Evolutionary conservation across 2,113 vertebrate genomes (phyloP).

Genomic region (Rutilus rutilus): DNA sequence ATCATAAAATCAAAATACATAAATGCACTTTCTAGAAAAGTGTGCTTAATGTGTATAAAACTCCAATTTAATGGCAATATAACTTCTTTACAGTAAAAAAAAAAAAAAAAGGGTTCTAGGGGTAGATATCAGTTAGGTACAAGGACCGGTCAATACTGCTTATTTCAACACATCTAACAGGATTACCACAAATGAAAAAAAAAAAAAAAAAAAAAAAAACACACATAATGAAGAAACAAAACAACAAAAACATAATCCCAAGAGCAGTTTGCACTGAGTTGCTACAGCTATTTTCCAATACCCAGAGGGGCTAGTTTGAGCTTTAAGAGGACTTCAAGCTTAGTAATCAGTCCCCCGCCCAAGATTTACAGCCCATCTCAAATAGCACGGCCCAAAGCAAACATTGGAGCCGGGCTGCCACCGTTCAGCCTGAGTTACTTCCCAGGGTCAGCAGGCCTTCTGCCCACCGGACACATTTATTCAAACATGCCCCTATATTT

Average conservation of each 20-base stretch:
- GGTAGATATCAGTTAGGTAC: too few relatives aligned
- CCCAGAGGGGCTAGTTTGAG: background rate
- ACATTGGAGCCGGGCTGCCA: slow-evolving; percentile 59
- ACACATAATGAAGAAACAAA: background rate
- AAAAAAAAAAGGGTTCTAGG: too few relatives aligned
- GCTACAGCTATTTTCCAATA: slow-evolving; percentile 4
- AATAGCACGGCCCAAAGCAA: slow-evolving; percentile 67
- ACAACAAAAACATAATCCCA: background rate
- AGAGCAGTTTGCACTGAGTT: background rate
- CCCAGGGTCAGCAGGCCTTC: slow-evolving; percentile 55
- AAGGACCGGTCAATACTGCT: too few relatives aligned
- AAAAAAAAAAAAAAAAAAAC: background rate
- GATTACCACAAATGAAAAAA: background rate
- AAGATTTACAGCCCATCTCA: slow-evolving; percentile 69
- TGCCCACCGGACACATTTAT: slow-evolving; percentile 64
- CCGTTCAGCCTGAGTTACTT: slow-evolving; percentile 67
- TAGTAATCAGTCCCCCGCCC: slow-evolving; percentile 59
- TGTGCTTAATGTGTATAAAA: background rate
- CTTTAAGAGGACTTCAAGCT: slow-evolving; percentile 48
- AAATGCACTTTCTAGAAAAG: background rate
- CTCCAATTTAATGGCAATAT: too few relatives aligned
- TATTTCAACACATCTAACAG: background rate
- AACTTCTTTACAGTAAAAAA: too few relatives aligned
- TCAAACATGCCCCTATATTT: slow-evolving; percentile 74
- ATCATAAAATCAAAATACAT: slow-evolving; percentile 1